phyloP scores from a whole-genome alignment of 2,797 vertebrate species.

The Coregonus sp. region DNA sequence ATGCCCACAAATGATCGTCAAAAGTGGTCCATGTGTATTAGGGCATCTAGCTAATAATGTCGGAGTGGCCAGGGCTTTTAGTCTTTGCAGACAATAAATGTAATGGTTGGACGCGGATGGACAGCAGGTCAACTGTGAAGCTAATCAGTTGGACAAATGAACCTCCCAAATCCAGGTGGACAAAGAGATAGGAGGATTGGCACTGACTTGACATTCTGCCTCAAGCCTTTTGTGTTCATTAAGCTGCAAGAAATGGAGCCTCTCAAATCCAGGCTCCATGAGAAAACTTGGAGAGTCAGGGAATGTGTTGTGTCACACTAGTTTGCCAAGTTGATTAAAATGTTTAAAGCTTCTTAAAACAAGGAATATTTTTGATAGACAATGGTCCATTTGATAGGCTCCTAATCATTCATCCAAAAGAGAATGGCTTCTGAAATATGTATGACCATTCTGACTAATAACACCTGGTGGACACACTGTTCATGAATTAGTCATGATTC shows the following conservation, averaged over 20 bases:
- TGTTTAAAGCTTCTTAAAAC: background rate
- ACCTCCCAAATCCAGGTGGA: slow-evolving; percentile 44
- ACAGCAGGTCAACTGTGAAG: slow-evolving; percentile 54
- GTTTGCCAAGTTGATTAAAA: too few species aligned
- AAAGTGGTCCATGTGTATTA: background rate
- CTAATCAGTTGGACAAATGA: slow-evolving; percentile 66
- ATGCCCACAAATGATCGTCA: background rate
- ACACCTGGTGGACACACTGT: slow-evolving; percentile 49
- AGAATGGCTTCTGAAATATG: slow-evolving; percentile 57
- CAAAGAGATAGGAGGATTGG: slow-evolving; percentile 30
- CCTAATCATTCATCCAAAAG: slow-evolving; percentile 22
- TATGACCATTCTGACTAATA: slow-evolving; percentile 34
- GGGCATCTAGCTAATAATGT: background rate
- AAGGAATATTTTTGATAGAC: background rate
- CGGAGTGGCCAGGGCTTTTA: background rate
- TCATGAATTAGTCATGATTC: slow-evolving; percentile 58
- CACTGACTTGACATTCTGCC: slow-evolving; percentile 11
- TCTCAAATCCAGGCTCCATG: background rate
- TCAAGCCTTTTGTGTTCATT: background rate
- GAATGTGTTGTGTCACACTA: too few species aligned
- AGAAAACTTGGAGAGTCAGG: background rate
- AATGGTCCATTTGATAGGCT: background rate
- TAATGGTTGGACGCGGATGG: slow-evolving; percentile 37
- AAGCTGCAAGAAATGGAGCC: slow-evolving; percentile 3
- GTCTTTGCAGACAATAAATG: background rate